phyloP scores from a whole-genome alignment of 2,113 vertebrate genomes.

The Dendrocopos noguchii region DNA sequence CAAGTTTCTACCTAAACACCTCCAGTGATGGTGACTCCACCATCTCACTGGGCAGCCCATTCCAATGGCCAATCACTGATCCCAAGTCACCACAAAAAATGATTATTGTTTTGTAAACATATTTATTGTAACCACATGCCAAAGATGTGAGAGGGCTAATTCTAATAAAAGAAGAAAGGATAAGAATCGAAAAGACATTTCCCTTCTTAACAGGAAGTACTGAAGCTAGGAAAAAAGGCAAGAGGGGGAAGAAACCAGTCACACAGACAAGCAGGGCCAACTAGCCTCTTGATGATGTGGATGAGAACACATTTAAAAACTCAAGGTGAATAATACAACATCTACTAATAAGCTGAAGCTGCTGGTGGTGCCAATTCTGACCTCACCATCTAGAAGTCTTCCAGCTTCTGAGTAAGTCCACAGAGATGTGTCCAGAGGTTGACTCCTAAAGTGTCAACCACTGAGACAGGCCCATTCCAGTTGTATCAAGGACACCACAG shows the following conservation, averaged over 20 bases:
- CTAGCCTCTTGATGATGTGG: not conserved
- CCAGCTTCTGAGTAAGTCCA: not conserved
- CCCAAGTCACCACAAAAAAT: not conserved
- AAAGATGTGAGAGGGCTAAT: not conserved
- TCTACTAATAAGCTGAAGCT: not conserved
- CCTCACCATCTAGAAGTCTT: not conserved
- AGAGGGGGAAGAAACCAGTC: not conserved
- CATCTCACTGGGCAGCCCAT: too few relatives aligned
- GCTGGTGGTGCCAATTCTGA: not conserved
- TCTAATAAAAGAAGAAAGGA: not conserved
- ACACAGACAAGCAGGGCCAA: not conserved
- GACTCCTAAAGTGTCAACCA: not conserved
- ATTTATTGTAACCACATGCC: not conserved
- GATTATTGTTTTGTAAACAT: not conserved
- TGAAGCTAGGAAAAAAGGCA: not conserved
- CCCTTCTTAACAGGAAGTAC: not conserved
- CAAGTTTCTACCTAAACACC: too few relatives aligned
- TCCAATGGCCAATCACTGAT: not conserved
- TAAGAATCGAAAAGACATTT: not conserved
- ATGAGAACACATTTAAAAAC: not conserved
- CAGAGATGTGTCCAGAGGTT: not conserved
- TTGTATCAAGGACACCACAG: not conserved
- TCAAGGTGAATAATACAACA: not conserved
- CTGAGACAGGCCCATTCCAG: not conserved
- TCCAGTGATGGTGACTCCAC: too few relatives aligned